Evolutionary conservation across 2,888 invertebrate species (phyloP), one percentile per base, ranked within the genome.

Genomic region (Blera fallax): DNA sequence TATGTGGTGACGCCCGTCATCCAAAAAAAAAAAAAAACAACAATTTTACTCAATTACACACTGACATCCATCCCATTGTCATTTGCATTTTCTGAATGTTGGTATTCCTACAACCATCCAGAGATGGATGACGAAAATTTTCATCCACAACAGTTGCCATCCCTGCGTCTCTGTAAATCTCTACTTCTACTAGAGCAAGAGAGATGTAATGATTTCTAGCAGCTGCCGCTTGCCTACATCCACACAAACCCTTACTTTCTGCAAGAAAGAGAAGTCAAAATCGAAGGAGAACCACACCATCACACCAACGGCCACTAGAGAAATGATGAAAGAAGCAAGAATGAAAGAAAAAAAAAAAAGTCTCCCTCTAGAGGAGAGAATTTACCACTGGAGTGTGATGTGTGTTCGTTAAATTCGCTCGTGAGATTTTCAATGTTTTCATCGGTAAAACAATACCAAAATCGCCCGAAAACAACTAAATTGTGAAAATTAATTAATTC

Each of bases 361-460:
- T 81, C 83, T 83, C 74, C 79, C 79, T 80, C 67, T 87, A 88
- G 87, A 88, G 87, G 87, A 88, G 87, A 83, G 87, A 88, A 88
- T 87, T 87, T 85, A 87, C 87, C 87, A 88, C 83, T 87, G 87
- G 83, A 87, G 87, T 88, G 87, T 88, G 87, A 85, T 87, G 87
- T 88, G 88, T 87, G 88, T 88, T 87, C 87, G 88, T 88, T 85
- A 88, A 88, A 88, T 88, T 88, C 88, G 88, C 88, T 87, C 88
- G 87, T 88, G 77, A 83, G 76, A 85, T 82, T 87, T 87, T 87
- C 80, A 87, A 87, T 87, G 87, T 87, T 87, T 87, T 87, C 81
- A 85, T 87, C 87, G 87, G 87, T 84, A 87, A 87, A 87, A 79
- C 81, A 77, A 48, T 77, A 29, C 67, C 18, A 72, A 77, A 65